A percentile compares a stretch with the other conserved stretches of the same genome.
These are phyloP conservation scores for Manacus vitellinus DNA, from an alignment of 2,113 vertebrate species.

Conservation along the genomic window DNA sequence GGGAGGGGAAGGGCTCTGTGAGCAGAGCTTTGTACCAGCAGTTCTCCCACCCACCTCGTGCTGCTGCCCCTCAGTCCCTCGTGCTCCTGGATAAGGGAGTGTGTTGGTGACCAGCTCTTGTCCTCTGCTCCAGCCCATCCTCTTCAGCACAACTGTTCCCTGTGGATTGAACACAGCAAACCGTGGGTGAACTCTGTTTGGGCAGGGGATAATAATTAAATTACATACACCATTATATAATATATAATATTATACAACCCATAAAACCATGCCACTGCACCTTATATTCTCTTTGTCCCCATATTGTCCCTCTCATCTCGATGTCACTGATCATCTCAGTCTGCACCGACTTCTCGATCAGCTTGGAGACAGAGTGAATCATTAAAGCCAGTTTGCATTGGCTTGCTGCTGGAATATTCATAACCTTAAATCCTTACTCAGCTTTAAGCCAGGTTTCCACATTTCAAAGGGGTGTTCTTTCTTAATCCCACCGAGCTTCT, in stretches of 20 bases:
- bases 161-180: not conserved
- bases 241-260: not conserved
- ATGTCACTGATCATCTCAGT: not conserved
- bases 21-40: rapidly evolving
- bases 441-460: not conserved
- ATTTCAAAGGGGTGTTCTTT: not conserved
- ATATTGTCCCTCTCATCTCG: not conserved
- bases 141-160: rapidly evolving
- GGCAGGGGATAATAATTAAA: not conserved
- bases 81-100: not conserved
- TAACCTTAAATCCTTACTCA: not conserved
- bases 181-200: not conserved
- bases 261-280: not conserved
- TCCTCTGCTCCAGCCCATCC: not conserved
- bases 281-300: not conserved
- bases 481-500: not conserved
- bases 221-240: not conserved
- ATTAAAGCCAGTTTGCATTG: not conserved
- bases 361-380: not conserved
- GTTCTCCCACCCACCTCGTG: not conserved
- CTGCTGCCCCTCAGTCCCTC: rapidly evolving
- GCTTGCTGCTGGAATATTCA: not conserved
- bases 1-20: not conserved
- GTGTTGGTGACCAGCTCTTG: not conserved
- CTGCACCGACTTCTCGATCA: not conserved